These are phyloP conservation scores for Karalla daura DNA, from an alignment of 2,797 vertebrate genomes.

Conservation along the genomic window DNA sequence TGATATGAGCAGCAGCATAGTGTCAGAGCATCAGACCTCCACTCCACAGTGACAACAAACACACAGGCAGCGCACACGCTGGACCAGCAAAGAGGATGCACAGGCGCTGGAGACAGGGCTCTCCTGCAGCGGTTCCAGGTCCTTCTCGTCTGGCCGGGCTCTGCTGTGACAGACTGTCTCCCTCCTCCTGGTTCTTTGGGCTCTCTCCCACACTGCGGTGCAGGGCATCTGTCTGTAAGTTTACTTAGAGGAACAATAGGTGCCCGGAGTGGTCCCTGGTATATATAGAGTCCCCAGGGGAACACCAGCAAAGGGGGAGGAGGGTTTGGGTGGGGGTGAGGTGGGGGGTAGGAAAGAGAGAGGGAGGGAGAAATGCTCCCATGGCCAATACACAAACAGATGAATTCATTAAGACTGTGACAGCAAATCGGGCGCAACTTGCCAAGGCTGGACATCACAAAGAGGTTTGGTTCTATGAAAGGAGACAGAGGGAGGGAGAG, in stretches of 20 bases:
- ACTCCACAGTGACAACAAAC: conserved; percentile 46
- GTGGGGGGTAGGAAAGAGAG: conserved; percentile 64
- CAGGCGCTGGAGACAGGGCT: conserved; percentile 37
- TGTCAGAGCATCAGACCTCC: conserved; percentile 73
- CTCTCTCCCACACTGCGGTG: conserved; percentile 72
- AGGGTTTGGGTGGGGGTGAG: conserved; percentile 63
- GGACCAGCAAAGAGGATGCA: conserved; percentile 27
- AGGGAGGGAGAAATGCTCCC: conserved; percentile 79
- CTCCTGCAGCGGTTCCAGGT: conserved; percentile 39
- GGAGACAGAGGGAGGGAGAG: conserved; percentile 73
- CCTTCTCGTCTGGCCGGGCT: conserved; percentile 47
- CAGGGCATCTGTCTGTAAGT: conserved; percentile 83
- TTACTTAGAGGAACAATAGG: conserved; percentile 84
- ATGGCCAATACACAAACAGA: conserved; percentile 90
- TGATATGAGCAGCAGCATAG: conserved; percentile 74
- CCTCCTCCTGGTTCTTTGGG: conserved; percentile 69
- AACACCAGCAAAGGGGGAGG: conserved; percentile 69
- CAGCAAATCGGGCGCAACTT: conserved; percentile 85
- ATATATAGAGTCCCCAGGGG: conserved; percentile 88
- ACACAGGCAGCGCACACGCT: conserved; percentile 9
- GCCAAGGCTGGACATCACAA: conserved; percentile 87
- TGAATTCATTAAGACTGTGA: conserved; percentile 93
- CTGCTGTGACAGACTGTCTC: conserved; percentile 52
- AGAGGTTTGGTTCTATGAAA: conserved; percentile 84
- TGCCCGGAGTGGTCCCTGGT: conserved; percentile 75